Evolutionary conservation across 1,140 invertebrate species (phyloP), one percentile per base, ranked within the genome.

Genomic region (Lordiphosa clarofinis): DNA sequence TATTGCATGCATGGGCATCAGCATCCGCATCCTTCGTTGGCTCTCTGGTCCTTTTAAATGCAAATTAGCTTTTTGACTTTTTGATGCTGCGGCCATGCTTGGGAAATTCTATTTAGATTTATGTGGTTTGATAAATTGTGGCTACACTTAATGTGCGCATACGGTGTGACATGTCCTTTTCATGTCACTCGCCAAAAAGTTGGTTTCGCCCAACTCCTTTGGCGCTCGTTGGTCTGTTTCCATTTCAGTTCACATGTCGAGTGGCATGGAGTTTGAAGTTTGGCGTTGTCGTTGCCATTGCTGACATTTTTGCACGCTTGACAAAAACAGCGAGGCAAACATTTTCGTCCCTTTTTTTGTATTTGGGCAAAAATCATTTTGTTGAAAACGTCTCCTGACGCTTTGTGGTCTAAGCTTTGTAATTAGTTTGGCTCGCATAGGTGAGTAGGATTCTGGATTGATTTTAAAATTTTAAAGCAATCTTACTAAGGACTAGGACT

Each of bases 21-120:
- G 43, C 52, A 21, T 36, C 48, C 24, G 19, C 33, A 21, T 38
- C 48, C 21, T 35, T 47, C 24, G 15, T 39, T 39, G 12, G 12
- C 12, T 12, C 61, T 69, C 54, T 61, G 61, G 73, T 75, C 76
- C 76, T 82, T 82, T 82, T 82, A 82, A 82, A 82, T 82, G 76
- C 76, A 82, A 82, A 82, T 82, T 82, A 82, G 76, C 76, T 82
- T 82, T 82, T 76, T 84, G 76, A 82, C 76, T 82, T 82, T 82
- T 73, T 82, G 76, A 84, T 82, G 76, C 63, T 60, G 40, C 47
- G 49, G 39, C 36, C 39, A 52, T 39, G 54, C 43, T 49, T 43
- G 33, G 56, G 37, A 63, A 76, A 84, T 78, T 82, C 78, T 71
- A 82, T 82, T 82, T 82, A 82, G 76, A 82, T 82, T 82, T 82